Conservation (phyloP, 2,797 vertebrate species). For the Anniella stebbinsi region DNA sequence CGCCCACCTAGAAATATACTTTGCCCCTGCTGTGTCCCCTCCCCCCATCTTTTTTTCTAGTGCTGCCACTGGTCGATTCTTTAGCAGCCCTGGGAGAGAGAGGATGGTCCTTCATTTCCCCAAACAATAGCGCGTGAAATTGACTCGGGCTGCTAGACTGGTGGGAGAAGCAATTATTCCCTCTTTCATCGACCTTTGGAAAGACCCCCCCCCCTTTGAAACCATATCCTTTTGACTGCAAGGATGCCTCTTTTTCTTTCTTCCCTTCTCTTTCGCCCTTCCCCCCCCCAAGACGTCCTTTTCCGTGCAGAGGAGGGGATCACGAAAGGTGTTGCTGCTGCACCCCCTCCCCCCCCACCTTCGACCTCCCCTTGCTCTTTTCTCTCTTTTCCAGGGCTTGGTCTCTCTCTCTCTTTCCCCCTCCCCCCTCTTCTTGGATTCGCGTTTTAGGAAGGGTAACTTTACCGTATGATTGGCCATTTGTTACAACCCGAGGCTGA, state of each 20-base stretch:
- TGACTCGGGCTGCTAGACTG: constrained; percentile 53
- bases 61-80: no score
- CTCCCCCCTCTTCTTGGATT: neutral
- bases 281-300: neutral
- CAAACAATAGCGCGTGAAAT: constrained; percentile 62
- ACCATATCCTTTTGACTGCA: constrained; percentile 59
- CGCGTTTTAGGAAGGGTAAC: constrained; percentile 4
- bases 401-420: no score
- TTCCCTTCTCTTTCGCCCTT: no score
- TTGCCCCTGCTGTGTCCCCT: no score
- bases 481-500: neutral
- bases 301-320: constrained; percentile 15
- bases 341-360: no score
- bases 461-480: no score
- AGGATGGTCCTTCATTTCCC: constrained; percentile 64
- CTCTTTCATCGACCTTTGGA: constrained; percentile 71
- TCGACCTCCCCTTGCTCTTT: no score
- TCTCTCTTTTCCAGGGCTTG: no score
- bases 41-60: no score
- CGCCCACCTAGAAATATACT: no score
- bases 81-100: constrained; percentile 32
- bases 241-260: constrained; percentile 22
- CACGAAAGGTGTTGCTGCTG: no score
- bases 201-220: constrained; percentile 56
- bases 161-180: constrained; percentile 61